A percentile compares a stretch with the other conserved stretches of the same genome.
Conservation (phyloP, 2,797 vertebrate species). For the Masticophis lateralis region DNA sequence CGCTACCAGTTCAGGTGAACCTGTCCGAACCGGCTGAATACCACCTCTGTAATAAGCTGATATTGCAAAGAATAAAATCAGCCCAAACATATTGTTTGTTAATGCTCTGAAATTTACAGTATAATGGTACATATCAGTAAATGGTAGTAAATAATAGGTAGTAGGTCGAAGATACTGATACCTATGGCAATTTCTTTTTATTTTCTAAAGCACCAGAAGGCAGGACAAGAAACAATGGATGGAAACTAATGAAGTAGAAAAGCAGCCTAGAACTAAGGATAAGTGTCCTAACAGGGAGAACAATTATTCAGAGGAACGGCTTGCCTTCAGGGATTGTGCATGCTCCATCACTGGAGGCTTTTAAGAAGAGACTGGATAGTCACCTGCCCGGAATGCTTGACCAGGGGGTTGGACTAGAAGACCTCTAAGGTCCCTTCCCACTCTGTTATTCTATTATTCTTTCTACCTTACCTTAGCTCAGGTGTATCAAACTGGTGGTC, state of each 20-base stretch:
- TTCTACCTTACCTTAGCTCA: background rate
- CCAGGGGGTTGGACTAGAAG: background rate
- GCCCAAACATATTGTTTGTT: background rate
- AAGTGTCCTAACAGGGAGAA: background rate
- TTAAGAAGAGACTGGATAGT: background rate
- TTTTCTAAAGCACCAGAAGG: background rate
- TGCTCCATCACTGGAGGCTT: background rate
- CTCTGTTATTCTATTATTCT: background rate
- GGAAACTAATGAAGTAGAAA: background rate
- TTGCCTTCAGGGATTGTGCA: no score
- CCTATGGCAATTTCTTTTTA: background rate
- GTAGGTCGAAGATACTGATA: background rate
- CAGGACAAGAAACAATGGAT: background rate
- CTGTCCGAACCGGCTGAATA: no score
- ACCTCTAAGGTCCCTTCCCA: background rate
- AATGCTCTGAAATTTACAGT: background rate
- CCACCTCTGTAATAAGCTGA: background rate
- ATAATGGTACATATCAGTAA: background rate
- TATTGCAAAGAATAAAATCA: background rate
- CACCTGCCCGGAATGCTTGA: background rate
- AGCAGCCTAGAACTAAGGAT: background rate
- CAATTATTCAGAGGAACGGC: background rate
- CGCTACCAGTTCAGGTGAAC: no score
- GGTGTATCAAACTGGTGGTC: no score
- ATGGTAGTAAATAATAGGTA: background rate